phyloP scores from a whole-genome alignment of 2,888 invertebrate genomes.

The Cantharis nigra region DNA sequence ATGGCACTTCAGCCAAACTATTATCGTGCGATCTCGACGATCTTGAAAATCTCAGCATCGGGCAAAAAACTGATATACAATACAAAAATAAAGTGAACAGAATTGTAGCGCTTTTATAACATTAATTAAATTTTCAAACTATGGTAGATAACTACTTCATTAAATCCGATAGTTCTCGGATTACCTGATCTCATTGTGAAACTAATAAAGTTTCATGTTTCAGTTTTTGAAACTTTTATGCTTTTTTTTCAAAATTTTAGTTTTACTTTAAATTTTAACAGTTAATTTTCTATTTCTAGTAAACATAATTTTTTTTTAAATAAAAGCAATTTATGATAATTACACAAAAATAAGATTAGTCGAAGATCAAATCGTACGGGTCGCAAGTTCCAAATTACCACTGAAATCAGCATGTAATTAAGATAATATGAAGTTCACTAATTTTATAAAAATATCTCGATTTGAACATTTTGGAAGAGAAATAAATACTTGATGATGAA shows the following conservation, averaged over 20 bases:
- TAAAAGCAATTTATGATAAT: not conserved
- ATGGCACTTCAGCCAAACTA: not conserved
- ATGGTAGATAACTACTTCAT: no score
- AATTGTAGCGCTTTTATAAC: no score
- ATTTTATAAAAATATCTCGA: not conserved
- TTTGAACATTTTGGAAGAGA: not conserved
- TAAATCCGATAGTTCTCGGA: no score
- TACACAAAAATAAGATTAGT: not conserved
- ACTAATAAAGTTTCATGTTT: no score
- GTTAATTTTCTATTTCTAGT: not conserved
- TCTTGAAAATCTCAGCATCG: no score
- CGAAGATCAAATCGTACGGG: not conserved
- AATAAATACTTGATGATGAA: not conserved
- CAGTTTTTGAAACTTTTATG: no score
- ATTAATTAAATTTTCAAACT: no score
- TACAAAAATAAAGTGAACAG: no score
- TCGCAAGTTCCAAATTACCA: not conserved
- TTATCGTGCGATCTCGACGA: no score
- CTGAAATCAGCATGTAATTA: not conserved
- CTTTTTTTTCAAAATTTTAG: not conserved
- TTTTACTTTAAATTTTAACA: no score
- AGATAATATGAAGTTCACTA: not conserved
- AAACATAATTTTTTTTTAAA: not conserved
- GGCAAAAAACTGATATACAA: no score
- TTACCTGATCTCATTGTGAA: no score